These are phyloP conservation scores for Cephalopterus ornatus DNA, from an alignment of 2,113 vertebrate genomes.

Conservation along the genomic window DNA sequence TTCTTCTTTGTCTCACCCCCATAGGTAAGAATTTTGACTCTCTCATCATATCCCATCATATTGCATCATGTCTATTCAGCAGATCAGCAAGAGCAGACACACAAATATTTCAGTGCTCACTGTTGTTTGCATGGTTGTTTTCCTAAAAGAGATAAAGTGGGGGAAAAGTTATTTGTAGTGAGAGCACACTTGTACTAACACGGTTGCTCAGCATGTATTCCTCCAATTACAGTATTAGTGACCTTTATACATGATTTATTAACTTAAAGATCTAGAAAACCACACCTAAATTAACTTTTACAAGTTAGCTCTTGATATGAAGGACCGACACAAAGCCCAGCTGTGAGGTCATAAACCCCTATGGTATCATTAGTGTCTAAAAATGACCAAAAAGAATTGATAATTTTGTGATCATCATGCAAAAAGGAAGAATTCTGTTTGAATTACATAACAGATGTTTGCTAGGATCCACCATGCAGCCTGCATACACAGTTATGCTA, in stretches of 20 bases:
- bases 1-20: background rate
- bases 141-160: background rate
- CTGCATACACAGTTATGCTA: conserved; percentile 97
- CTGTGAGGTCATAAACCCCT: conserved; percentile 81
- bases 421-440: conserved; percentile 94
- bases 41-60: background rate
- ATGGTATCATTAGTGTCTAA: conserved; percentile 87
- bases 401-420: conserved; percentile 91
- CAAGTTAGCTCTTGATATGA: conserved; percentile 58
- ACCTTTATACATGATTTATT: background rate
- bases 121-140: background rate
- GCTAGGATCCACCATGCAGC: conserved; percentile 89
- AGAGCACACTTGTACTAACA: background rate
- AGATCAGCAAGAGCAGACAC: background rate
- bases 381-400: conserved; percentile 91
- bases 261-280: conserved; percentile 10
- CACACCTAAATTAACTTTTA: conserved; percentile 45
- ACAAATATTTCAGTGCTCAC: background rate
- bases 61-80: background rate
- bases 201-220: background rate
- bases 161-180: background rate
- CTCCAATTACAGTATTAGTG: background rate
- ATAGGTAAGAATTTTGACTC: background rate
- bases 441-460: conserved; percentile 99
- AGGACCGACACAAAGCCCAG: conserved; percentile 75